Conservation (phyloP, 2,797 vertebrate genomes). For the Centroberyx gerrardi region DNA sequence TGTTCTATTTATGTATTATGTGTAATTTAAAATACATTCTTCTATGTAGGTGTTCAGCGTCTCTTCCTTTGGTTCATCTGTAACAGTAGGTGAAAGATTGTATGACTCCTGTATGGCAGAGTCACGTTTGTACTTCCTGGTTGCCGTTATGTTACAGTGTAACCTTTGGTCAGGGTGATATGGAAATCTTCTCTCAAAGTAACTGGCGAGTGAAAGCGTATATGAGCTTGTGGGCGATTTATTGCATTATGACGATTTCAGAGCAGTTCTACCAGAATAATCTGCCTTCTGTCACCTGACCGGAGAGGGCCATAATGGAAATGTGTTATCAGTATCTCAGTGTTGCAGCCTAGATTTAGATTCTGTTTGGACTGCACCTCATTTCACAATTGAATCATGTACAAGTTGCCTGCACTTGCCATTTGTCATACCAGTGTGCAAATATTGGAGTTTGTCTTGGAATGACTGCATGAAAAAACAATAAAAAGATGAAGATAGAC, state of each 20-base stretch:
- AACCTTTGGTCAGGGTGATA: slow-evolving; percentile 81
- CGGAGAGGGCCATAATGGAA: slow-evolving; percentile 1
- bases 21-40: slow-evolving; percentile 29
- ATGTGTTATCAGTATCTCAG: slow-evolving; percentile 5
- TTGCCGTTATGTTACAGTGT: slow-evolving; percentile 42
- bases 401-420: neutral
- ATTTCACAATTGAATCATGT: slow-evolving; percentile 13
- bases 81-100: slow-evolving; percentile 43
- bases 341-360: neutral
- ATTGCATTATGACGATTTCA: slow-evolving; percentile 31
- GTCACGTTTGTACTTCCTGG: slow-evolving; percentile 59
- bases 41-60: slow-evolving; percentile 1
- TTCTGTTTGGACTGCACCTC: neutral
- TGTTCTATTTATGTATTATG: slow-evolving; percentile 25
- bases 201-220: slow-evolving; percentile 1
- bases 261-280: slow-evolving; percentile 10
- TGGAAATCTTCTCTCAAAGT: slow-evolving; percentile 57
- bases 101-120: slow-evolving; percentile 25
- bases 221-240: slow-evolving; percentile 9
- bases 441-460: too few relatives aligned
- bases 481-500: neutral
- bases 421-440: too few relatives aligned
- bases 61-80: slow-evolving; percentile 20
- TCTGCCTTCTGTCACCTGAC: slow-evolving; percentile 33
- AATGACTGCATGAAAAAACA: too few relatives aligned